Percentiles rank a stretch among this genome's conserved stretches.
Evolutionary conservation across 2,888 invertebrate species (phyloP).

Genomic region (Heliconius hortense): DNA sequence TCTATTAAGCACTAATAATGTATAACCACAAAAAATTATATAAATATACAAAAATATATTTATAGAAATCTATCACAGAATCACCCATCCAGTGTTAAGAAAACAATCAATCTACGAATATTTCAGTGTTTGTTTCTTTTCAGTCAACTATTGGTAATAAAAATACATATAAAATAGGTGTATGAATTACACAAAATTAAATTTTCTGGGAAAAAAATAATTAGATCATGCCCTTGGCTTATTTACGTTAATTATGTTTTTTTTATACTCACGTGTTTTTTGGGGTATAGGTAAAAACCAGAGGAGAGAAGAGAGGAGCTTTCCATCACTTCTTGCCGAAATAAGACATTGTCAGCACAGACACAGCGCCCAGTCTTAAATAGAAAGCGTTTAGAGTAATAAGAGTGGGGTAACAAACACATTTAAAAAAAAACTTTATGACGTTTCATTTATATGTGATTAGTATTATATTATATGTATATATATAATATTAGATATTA

Average conservation of each 20-base stretch:
- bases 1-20: no score
- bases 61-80: neutral
- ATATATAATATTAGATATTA: no score
- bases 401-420: no score
- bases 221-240: neutral
- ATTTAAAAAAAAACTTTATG: no score
- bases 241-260: neutral
- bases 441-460: no score
- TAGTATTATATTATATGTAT: no score
- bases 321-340: no score
- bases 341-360: neutral
- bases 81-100: constrained; percentile 45
- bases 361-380: neutral
- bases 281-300: no score
- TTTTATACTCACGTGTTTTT: neutral
- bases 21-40: no score
- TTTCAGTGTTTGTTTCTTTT: constrained; percentile 31
- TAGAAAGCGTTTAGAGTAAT: neutral
- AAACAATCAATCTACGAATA: constrained; percentile 50
- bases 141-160: constrained; percentile 25
- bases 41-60: no score
- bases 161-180: constrained; percentile 17
- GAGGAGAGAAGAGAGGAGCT: no score
- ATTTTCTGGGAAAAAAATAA: neutral
- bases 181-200: constrained; percentile 3